Conservation (phyloP, 2,797 vertebrate genomes). For the Poeciliopsis turneri region DNA sequence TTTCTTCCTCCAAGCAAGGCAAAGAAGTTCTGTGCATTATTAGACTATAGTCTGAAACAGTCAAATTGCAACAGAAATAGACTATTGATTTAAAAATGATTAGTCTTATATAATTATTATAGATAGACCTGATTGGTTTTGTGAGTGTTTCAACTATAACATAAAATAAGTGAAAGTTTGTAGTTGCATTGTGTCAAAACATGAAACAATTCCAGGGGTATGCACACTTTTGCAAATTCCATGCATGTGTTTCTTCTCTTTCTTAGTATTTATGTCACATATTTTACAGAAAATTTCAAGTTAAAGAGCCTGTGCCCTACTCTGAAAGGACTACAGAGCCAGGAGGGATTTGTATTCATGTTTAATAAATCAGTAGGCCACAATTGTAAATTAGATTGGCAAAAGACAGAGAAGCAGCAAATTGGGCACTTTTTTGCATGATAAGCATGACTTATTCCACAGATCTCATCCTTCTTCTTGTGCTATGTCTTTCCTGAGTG, state of each 20-base stretch:
- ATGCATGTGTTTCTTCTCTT: not conserved
- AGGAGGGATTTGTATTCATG: constrained; percentile 1
- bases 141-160: not conserved
- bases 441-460: not conserved
- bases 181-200: not conserved
- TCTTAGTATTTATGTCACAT: not conserved
- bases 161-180: not conserved
- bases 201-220: not conserved
- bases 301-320: not conserved
- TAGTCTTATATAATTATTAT: not conserved
- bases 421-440: not conserved
- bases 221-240: not conserved
- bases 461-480: not conserved
- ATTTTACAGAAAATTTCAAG: not conserved
- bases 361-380: constrained; percentile 2
- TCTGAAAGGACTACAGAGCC: not conserved
- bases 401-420: not conserved
- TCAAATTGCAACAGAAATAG: not conserved
- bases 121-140: not conserved
- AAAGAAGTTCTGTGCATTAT: not conserved
- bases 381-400: constrained; percentile 4
- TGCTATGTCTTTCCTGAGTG: not conserved
- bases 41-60: not conserved
- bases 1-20: not conserved
- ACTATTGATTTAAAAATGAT: not conserved